Conservation (phyloP, 2,888 invertebrate genomes). For the Pheosia gnoma region DNA sequence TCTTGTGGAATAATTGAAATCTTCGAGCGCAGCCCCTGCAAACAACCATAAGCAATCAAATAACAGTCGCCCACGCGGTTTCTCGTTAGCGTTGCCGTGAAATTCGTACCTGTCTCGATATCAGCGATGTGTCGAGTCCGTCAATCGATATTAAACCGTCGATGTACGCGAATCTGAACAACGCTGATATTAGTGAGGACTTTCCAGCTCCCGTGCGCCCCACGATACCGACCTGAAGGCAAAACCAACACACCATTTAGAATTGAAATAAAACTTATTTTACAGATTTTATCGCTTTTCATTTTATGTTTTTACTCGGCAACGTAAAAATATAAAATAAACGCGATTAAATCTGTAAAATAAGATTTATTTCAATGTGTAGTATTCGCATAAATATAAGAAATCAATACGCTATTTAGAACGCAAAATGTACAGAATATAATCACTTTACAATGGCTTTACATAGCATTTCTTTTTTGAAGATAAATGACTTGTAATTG, state of each 20-base stretch:
- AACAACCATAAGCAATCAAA: slow-evolving; percentile 44
- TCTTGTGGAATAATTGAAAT: slow-evolving; percentile 90
- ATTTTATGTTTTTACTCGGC: neutral
- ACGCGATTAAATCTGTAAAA: too few relatives aligned
- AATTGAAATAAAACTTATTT: too few relatives aligned
- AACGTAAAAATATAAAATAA: neutral
- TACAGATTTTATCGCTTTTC: too few relatives aligned
- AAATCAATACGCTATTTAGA: too few relatives aligned
- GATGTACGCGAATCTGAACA: slow-evolving; percentile 87
- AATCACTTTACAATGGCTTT: too few relatives aligned
- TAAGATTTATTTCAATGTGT: too few relatives aligned
- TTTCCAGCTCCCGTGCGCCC: slow-evolving; percentile 91
- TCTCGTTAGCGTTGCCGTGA: slow-evolving; percentile 19
- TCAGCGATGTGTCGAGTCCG: slow-evolving; percentile 80
- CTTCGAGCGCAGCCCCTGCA: slow-evolving; percentile 84
- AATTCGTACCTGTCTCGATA: slow-evolving; percentile 80
- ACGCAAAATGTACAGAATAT: too few relatives aligned
- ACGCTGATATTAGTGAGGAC: slow-evolving; percentile 87
- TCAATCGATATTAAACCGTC: slow-evolving; percentile 87
- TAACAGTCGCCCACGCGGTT: slow-evolving; percentile 15
- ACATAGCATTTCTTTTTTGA: too few relatives aligned
- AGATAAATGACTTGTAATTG: too few relatives aligned
- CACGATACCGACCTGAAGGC: slow-evolving; percentile 83
- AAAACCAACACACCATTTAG: neutral
- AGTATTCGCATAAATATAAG: too few relatives aligned